Percentiles rank a stretch among this genome's conserved stretches.
Evolutionary conservation across 1,140 invertebrate species (phyloP).

Genomic region (Potamilus streckersoni): DNA sequence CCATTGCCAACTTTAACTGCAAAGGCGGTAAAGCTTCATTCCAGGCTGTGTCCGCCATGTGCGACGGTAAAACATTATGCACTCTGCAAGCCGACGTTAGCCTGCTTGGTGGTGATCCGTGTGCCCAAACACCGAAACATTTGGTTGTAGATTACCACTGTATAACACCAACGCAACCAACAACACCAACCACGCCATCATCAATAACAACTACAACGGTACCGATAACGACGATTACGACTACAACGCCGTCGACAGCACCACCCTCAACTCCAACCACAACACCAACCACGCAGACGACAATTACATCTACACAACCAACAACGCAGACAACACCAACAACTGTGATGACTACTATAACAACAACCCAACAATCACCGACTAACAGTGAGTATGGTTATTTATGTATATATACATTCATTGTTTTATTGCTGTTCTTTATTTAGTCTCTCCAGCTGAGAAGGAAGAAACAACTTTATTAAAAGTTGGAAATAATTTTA

Average conservation of each 20-base stretch:
- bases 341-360: too few species aligned
- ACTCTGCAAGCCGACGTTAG: conserved; percentile 15
- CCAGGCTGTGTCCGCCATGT: conserved; percentile 11
- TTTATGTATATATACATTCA: too few species aligned
- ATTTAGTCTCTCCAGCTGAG: too few species aligned
- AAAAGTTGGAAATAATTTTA: too few species aligned
- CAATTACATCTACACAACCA: conserved; percentile 14
- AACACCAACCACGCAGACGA: not conserved
- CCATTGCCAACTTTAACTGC: conserved; percentile 13
- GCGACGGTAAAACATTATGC: conserved; percentile 13
- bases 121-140: conserved; percentile 22
- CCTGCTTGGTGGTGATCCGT: conserved; percentile 18
- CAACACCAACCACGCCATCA: not conserved
- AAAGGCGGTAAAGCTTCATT: not conserved
- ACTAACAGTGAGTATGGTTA: too few species aligned
- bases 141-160: conserved; percentile 28
- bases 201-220: conserved; percentile 1
- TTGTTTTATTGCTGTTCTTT: too few species aligned
- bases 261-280: conserved; percentile 5
- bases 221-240: not conserved
- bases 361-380: too few species aligned
- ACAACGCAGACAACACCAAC: too few species aligned
- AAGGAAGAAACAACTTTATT: too few species aligned
- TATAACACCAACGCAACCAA: conserved; percentile 12
- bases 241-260: not conserved